A percentile compares a stretch with the other conserved stretches of the same genome.
Conservation (phyloP, 2,888 invertebrate genomes). For the Mechanitis messenoides region DNA sequence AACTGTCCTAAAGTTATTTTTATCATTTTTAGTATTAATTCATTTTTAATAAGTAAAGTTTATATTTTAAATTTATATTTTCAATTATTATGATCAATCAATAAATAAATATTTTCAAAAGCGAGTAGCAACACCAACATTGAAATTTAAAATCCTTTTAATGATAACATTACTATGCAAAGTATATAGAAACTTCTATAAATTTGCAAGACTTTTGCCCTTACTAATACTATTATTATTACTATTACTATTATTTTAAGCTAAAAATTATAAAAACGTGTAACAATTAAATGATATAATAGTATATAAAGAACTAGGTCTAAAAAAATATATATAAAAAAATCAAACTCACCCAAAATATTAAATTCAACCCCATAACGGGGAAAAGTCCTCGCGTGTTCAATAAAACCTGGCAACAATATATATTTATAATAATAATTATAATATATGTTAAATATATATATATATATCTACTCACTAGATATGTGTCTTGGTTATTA, state of each 20-base stretch:
- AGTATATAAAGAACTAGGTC: neutral
- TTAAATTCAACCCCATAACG: slow-evolving; percentile 59
- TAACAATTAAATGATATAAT: neutral
- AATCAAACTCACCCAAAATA: slow-evolving; percentile 52
- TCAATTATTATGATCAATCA: too few relatives aligned
- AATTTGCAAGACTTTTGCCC: neutral
- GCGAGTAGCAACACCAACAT: too few relatives aligned
- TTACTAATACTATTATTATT: neutral
- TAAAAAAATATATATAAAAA: neutral
- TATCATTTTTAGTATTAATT: too few relatives aligned
- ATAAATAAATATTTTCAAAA: too few relatives aligned
- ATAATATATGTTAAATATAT: slow-evolving; percentile 6
- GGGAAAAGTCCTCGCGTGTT: slow-evolving; percentile 39
- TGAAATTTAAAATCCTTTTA: too few relatives aligned
- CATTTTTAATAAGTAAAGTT: too few relatives aligned
- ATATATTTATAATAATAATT: neutral
- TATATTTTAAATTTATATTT: too few relatives aligned
- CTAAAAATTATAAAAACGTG: too few relatives aligned
- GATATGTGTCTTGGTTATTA: slow-evolving; percentile 13
- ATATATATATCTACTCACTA: slow-evolving; percentile 11
- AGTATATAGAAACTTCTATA: neutral
- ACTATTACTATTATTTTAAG: too few relatives aligned
- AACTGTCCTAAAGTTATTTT: too few relatives aligned
- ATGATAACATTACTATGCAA: neutral
- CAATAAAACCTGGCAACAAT: slow-evolving; percentile 24